Base-by-base conservation (phyloP, 2,113 vertebrate species). In the Ceyx cyanopectus region DNA sequence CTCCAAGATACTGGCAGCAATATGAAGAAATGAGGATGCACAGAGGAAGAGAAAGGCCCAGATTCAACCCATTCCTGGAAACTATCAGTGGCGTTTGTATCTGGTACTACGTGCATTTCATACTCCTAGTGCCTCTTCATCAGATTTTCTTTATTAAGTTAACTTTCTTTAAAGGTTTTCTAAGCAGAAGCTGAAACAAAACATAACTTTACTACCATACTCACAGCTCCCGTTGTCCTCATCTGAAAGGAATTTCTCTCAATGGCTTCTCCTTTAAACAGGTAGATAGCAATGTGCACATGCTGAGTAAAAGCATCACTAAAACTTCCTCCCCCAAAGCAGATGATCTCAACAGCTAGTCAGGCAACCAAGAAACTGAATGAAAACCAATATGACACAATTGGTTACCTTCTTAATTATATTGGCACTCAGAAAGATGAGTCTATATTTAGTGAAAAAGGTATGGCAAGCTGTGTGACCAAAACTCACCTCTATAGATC, bases 21-120 rank as follows among this genome's bases (percentile, higher is more conserved):
- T 17, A 73, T 66, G 27, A 10, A 72, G 40, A 76, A 86, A 23
- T 34, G 8, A 22, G 8, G 6, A 37, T 60, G 12, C 1, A 3
- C 34, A 86, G 43, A 34, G 5, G 8, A 41, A 91, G 14, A 73
- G 8, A 70, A 68, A 86, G 15, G 11, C 2, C 1, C 15, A 41
- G 8, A 56, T 32, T 43, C 0, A 3, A 10, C 34, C 10, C 10
- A 11, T 26, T 76, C n/a, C 23, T 81, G n/a, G 20, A 75, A 87
- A 50, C 3, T 27, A 5, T n/a, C 21, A 48, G 23, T 13, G 2
- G 14, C n/a, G 23, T 10, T 34, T 57, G 5, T 32, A 32, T 7
- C 2, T 57, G 7, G 3, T 63, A 45, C 62, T 50, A 26, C 0
- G 1, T 1, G 1, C 15, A 12, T 70, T 63, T 78, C 7, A 34